Base-by-base conservation (phyloP, 2,888 invertebrate genomes). In the Synanthedon myopaeformis region DNA sequence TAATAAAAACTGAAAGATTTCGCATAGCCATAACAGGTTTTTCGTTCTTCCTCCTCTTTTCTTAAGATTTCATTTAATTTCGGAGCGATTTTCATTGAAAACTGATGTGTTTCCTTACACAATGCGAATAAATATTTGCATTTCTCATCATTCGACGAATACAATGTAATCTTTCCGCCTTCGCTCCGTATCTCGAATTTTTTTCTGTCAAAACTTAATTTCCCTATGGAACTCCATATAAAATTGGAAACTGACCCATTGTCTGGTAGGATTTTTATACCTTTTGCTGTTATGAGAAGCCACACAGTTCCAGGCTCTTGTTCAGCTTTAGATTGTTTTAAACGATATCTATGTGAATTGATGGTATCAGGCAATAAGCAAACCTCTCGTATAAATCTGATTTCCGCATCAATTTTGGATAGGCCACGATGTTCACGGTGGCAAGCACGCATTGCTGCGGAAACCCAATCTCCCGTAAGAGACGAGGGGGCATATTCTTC, bases 151-250 rank as follows among this genome's bases (percentile, higher is more conserved):
- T 93, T 95, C 54, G 93, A 92, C 3, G 98, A 95, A 82, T 95
- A 98, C 59, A 98, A 90, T 1, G 95, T 95, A 61, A 96, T 92
- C 74, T 94, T 94, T 65, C 93, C 94, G 69, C 96, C 96, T 55
- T 95, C 94, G 10, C 96, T 95, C 58, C 96, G 92, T 67, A 98
- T 96, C 85, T 98, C 97, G 82, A 99, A 98, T 82, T 98, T 98
- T 84, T 98, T 98, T 70, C 97, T 92, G 90, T 98, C 98, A 79
- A 98, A 98, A 77, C 95, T 95, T 14, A 98, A 88, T 84, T 97
- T 97, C 59, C 95, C 96, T 59, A 99, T 98, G 65, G 96, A 95
- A 68, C 96, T 95, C 98, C 98, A 99, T 55, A 96, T 91, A 73
- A 98, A 97, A 61, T 94, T 93, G 41, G 94, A 93, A 55, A 93